Evolutionary conservation across 2,113 vertebrate genomes (phyloP), one percentile per base, ranked within the genome.

Genomic region (Eptesicus fuscus): DNA sequence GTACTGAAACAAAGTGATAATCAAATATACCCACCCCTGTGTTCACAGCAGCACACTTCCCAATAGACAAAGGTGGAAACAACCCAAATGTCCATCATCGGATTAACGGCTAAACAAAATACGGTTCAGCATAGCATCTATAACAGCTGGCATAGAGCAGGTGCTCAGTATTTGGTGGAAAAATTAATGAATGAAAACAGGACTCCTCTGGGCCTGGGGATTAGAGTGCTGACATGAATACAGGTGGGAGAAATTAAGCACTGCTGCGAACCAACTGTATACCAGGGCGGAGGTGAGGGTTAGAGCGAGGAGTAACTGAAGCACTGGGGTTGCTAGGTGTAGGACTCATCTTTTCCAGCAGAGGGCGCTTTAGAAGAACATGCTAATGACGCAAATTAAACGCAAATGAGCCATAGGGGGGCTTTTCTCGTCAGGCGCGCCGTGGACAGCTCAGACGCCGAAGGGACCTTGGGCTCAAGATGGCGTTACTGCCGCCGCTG

Each of bases 401-500:
- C 70, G 76, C 78, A 92, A 92, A 82, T 13, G 0, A 42, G 10
- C 17, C 23, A 1, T 2, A 2, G 20, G 53, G 53, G 13, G 4
- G 37, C 20, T 90, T 79, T 59, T 42, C 59, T 78, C 84, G 5
- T 96, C 95, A 96, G 97, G 97, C 97, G 77, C 71, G 67, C 87
- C 4, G 53, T 32, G 82, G 97, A 78, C 97, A 92, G 77, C 92
- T 67, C 80, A 32, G 61, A 30, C 25, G 14, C 47, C 40, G 2
- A 73, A 2, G 71, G 32, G 25, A 14, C 42, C 22, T 44, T 47
- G 30, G 40, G 12, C 35, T 61, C 51, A 91, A 95, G n/a, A 91
- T 84, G 84, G 40, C 10, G 53, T 8, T 0, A 70, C 59, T 30
- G 98, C 28, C 97, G 98, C 97, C 98, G 97, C 98, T 97, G 98